Evolutionary conservation across 2,113 vertebrate genomes (phyloP).

Genomic region (Chunga burmeisteri): DNA sequence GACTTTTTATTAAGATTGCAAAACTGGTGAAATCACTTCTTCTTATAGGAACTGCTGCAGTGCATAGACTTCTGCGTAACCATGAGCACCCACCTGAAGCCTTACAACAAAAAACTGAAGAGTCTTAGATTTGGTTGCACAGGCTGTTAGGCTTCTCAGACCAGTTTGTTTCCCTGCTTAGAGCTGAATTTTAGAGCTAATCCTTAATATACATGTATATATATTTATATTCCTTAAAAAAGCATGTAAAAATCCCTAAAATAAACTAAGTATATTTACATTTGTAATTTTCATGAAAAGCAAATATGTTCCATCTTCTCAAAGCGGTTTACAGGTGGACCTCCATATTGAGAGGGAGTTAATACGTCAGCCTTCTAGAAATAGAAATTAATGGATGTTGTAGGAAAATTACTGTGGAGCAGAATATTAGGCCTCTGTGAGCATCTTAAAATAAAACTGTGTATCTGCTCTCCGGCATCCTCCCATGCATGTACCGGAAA

Average conservation of each 20-base stretch:
- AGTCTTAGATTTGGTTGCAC: slow-evolving; percentile 27
- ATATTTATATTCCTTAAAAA: not conserved
- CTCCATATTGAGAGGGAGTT: not conserved
- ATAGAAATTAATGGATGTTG: not conserved
- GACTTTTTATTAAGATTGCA: slow-evolving; percentile 7
- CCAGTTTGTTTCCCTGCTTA: not conserved
- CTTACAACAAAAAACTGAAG: not conserved
- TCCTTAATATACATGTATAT: not conserved
- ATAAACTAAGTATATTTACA: not conserved
- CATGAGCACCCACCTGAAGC: not conserved
- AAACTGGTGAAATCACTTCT: slow-evolving; percentile 39
- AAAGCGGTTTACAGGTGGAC: not conserved
- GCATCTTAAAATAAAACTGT: not conserved
- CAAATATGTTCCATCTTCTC: not conserved
- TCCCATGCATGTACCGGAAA: not conserved
- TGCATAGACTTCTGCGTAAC: not conserved
- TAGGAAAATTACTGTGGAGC: not conserved
- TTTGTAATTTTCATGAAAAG: not conserved
- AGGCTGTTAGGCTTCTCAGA: not conserved
- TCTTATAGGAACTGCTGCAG: not conserved
- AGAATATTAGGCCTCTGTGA: not conserved
- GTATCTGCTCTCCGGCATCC: not conserved
- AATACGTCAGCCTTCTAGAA: not conserved
- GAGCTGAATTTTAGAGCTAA: not conserved
- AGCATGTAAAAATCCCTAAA: not conserved